These are phyloP conservation scores for Pteria penguin DNA, from an alignment of 2,888 invertebrate species.

Conservation along the genomic window DNA sequence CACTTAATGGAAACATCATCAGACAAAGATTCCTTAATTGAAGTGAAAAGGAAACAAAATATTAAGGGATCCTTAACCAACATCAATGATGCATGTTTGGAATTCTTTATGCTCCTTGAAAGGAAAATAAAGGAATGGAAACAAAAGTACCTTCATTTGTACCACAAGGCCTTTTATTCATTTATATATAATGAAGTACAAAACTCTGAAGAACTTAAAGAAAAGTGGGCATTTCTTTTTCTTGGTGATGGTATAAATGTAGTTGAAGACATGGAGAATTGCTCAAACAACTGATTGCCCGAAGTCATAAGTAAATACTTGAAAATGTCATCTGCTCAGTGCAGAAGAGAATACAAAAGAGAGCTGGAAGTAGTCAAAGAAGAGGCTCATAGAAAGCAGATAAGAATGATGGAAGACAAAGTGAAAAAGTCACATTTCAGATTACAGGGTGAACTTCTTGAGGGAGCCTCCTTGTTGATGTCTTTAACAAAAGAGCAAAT, in stretches of 20 bases:
- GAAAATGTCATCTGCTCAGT: conserved; percentile 21
- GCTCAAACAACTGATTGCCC: too few relatives aligned
- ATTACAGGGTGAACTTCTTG: too few relatives aligned
- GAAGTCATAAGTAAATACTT: conserved; percentile 9
- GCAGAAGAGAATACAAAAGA: conserved; percentile 4
- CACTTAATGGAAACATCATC: neutral
- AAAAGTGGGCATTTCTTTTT: conserved; percentile 9
- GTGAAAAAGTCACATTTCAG: too few relatives aligned
- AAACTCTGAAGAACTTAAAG: neutral
- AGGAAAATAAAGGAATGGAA: neutral
- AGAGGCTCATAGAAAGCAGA: conserved; percentile 14
- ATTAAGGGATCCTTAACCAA: neutral
- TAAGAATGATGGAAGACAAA: conserved; percentile 2
- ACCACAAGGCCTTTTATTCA: neutral
- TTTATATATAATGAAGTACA: neutral
- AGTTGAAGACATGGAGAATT: too few relatives aligned
- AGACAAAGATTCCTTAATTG: conserved; percentile 5
- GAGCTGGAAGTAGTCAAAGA: conserved; percentile 11
- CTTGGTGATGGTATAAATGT: too few relatives aligned
- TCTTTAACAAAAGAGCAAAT: too few relatives aligned
- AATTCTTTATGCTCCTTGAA: neutral
- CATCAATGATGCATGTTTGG: neutral
- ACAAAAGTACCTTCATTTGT: neutral
- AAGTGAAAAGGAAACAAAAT: conserved; percentile 3
- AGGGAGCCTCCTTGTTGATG: too few relatives aligned